These are phyloP conservation scores for Rhyacichthys aspro DNA, from an alignment of 2,797 vertebrate species.

Conservation along the genomic window DNA sequence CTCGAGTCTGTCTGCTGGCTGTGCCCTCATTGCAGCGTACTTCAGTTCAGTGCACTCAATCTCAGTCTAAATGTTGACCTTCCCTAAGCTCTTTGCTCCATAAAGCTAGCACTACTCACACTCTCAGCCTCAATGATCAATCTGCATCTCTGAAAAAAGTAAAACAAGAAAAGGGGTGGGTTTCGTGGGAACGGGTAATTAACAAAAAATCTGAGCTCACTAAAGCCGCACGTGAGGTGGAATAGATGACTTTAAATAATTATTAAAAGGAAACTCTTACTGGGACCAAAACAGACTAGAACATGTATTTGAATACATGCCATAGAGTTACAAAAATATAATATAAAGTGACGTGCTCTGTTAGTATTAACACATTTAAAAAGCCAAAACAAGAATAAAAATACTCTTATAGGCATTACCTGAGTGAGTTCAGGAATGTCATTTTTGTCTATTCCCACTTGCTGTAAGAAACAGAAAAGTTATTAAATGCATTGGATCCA, in stretches of 20 bases:
- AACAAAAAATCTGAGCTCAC: conserved; percentile 37
- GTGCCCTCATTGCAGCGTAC: conserved; percentile 45
- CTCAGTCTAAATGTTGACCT: conserved; percentile 35
- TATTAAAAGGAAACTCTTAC: conserved; percentile 8
- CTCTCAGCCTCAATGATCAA: conserved; percentile 78
- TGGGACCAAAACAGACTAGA: conserved; percentile 28
- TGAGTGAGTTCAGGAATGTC: conserved; percentile 98
- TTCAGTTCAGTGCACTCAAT: conserved; percentile 51
- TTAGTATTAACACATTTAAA: conserved; percentile 44
- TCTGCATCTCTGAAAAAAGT: conserved; percentile 79
- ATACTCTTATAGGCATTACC: conserved; percentile 76
- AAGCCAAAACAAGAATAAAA: not conserved
- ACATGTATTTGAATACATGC: conserved; percentile 47
- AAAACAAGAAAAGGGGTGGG: conserved; percentile 53
- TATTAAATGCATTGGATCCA: not conserved
- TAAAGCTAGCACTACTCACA: conserved; percentile 76
- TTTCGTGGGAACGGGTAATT: conserved; percentile 62
- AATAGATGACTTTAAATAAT: conserved; percentile 11
- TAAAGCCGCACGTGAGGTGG: conserved; percentile 13
- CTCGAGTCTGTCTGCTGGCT: conserved; percentile 35
- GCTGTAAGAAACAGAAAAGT: conserved; percentile 77
- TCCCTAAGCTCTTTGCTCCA: conserved; percentile 50
- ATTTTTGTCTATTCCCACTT: conserved; percentile 99
- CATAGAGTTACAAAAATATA: conserved; percentile 49
- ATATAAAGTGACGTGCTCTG: conserved; percentile 59